Conservation (phyloP, 2,113 vertebrate species). For the Spheniscus mendiculus region DNA sequence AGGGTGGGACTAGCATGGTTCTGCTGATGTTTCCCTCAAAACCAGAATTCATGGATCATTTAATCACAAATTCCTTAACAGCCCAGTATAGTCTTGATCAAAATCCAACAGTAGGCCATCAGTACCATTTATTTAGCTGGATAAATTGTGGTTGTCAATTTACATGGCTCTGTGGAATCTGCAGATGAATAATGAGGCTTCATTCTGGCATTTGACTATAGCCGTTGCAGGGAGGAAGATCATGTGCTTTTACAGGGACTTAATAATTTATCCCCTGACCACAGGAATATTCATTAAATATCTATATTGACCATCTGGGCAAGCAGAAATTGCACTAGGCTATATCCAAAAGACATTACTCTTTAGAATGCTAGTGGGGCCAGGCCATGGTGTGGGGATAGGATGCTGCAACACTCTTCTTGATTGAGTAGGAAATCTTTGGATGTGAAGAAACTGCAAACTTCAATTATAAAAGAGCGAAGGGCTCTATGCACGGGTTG, state of each 20-base stretch:
- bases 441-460: not conserved
- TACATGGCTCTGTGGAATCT: not conserved
- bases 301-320: not conserved
- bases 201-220: not conserved
- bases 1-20: not conserved
- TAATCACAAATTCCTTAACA: not conserved
- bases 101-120: not conserved
- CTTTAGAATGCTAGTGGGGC: not conserved
- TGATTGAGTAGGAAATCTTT: not conserved
- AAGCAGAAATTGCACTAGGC: not conserved
- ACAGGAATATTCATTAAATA: not conserved
- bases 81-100: not conserved
- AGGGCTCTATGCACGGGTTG: constrained; percentile 4
- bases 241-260: not conserved
- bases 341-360: not conserved
- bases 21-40: not conserved
- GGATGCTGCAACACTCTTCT: not conserved
- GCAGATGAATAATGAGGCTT: not conserved
- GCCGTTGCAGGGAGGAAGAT: not conserved
- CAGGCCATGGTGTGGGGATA: not conserved
- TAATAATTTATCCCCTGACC: constrained; percentile 4
- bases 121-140: not conserved
- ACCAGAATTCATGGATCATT: not conserved
- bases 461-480: not conserved
- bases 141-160: not conserved